phyloP scores from a whole-genome alignment of 2,888 invertebrate species.

The Deilephila porcellus region DNA sequence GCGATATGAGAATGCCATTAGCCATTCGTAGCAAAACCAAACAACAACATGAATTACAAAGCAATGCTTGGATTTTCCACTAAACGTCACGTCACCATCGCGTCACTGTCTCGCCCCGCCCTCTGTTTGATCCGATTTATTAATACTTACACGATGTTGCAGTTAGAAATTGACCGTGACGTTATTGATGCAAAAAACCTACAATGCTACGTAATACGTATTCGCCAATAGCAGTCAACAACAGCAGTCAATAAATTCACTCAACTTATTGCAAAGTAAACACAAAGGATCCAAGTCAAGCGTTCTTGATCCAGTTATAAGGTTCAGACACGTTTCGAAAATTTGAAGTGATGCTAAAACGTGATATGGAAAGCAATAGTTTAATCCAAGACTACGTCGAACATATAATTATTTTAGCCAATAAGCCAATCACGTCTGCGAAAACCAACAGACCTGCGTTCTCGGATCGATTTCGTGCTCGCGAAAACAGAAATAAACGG shows the following conservation, averaged over 20 bases:
- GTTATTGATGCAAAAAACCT: neutral
- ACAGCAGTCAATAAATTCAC: too few species aligned
- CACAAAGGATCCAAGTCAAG: neutral
- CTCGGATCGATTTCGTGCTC: neutral
- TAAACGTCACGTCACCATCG: too few species aligned
- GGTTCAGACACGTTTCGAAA: neutral
- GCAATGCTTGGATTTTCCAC: too few species aligned
- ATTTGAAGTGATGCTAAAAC: neutral
- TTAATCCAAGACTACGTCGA: neutral
- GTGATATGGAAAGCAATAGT: conserved; percentile 12
- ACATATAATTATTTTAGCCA: conserved; percentile 16
- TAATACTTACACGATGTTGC: too few species aligned
- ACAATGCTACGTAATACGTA: neutral
- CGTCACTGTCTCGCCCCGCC: too few species aligned
- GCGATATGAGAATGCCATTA: too few species aligned
- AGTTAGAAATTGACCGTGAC: too few species aligned
- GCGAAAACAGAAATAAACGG: neutral
- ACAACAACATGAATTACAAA: too few species aligned
- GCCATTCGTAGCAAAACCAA: too few species aligned
- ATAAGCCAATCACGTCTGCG: conserved; percentile 8
- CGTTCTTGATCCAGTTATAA: conserved; percentile 1
- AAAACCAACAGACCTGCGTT: neutral
- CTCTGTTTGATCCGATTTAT: too few species aligned
- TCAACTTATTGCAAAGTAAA: neutral
- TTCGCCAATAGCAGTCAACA: neutral